Conservation (phyloP, 2,113 vertebrate species). For the Progne subis region DNA sequence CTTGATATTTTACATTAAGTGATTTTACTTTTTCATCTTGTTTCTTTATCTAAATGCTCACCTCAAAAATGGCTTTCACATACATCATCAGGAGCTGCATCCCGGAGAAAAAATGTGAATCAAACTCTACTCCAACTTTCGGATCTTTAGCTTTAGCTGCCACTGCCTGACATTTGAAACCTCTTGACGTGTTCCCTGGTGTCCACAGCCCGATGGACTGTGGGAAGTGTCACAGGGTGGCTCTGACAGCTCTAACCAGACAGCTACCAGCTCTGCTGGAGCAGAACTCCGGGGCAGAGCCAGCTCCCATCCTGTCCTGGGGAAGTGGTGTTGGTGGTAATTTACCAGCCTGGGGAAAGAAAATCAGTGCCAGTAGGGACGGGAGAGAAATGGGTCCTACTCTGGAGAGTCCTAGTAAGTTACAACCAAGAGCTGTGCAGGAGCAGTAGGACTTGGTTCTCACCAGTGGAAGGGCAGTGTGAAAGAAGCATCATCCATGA, state of each 20-base stretch:
- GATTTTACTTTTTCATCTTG: neutral
- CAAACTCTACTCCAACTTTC: neutral
- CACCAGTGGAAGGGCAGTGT: neutral
- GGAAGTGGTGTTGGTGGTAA: neutral
- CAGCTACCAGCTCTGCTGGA: neutral
- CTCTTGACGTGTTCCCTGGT: fast-evolving
- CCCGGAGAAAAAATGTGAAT: neutral
- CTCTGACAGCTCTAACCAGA: neutral
- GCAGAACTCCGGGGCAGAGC: neutral
- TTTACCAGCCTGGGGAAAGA: neutral
- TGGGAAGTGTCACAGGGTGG: fast-evolving
- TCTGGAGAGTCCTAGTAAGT: neutral
- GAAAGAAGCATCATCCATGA: neutral
- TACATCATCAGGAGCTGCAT: neutral
- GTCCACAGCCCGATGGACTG: fast-evolving
- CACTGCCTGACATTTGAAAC: neutral
- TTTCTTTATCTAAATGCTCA: neutral
- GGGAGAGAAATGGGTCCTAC: fast-evolving
- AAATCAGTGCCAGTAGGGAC: neutral
- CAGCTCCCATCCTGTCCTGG: neutral
- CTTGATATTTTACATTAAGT: neutral
- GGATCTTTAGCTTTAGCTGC: neutral
- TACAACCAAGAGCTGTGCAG: neutral
- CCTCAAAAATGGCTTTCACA: neutral
- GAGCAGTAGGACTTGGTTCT: neutral